Conservation (phyloP, 2,888 invertebrate genomes). For the Acrobasis suavella region DNA sequence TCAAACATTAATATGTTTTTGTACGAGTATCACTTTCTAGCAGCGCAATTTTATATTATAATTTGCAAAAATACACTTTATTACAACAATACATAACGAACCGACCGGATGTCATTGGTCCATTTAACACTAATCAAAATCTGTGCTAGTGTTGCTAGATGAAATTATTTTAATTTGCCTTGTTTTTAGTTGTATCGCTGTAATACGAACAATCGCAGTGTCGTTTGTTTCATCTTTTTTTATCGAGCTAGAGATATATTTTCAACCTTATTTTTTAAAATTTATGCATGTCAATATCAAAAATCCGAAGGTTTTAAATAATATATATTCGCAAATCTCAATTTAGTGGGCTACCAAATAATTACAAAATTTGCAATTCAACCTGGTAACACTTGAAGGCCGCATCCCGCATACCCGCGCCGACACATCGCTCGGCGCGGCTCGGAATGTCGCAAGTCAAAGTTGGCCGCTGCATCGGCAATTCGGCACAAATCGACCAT, state of each 20-base stretch:
- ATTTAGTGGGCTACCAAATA: background rate
- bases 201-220: too few species aligned
- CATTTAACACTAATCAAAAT: background rate
- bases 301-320: too few species aligned
- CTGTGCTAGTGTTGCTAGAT: background rate
- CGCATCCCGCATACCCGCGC: background rate
- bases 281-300: too few species aligned
- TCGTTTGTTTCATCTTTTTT: too few species aligned
- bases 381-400: slow-evolving; percentile 18
- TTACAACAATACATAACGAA: background rate
- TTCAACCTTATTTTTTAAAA: too few species aligned
- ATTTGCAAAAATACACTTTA: background rate
- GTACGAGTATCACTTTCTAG: background rate
- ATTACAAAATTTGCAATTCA: background rate
- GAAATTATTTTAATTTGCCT: too few species aligned
- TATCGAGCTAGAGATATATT: too few species aligned
- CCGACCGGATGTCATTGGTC: background rate
- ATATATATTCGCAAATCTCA: too few species aligned
- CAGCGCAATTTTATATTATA: background rate
- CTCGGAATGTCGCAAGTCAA: slow-evolving; percentile 42
- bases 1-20: too few species aligned
- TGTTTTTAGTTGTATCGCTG: too few species aligned
- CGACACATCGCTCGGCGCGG: slow-evolving; percentile 34
- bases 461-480: slow-evolving; percentile 31
- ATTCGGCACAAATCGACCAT: slow-evolving; percentile 43